Percentiles rank a stretch among this genome's conserved stretches.
phyloP scores from a whole-genome alignment of 2,113 vertebrate genomes.

The Otis tarda region DNA sequence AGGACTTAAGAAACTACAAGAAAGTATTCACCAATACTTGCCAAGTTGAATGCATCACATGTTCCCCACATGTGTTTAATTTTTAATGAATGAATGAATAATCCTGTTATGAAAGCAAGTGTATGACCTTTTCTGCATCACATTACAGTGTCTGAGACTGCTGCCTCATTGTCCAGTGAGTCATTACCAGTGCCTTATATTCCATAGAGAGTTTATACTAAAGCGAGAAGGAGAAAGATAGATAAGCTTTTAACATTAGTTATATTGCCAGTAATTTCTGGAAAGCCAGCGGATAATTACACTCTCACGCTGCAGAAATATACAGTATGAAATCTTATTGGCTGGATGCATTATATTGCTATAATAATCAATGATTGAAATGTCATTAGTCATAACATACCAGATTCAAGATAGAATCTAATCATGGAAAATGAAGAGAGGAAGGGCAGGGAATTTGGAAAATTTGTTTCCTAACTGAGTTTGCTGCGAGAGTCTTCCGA shows the following conservation, averaged over 20 bases:
- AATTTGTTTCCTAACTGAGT: not conserved
- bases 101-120: constrained; percentile 23
- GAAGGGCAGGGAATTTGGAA: not conserved
- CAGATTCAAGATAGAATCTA: not conserved
- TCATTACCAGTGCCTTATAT: not conserved
- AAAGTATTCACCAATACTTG: not conserved
- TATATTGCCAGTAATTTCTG: not conserved
- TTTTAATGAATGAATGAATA: constrained; percentile 69
- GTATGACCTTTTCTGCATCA: constrained; percentile 20
- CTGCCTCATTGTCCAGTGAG: constrained; percentile 15
- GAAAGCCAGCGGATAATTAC: constrained; percentile 29
- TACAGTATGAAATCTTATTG: not conserved
- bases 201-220: not conserved
- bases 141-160: not conserved
- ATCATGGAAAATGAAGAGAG: not conserved
- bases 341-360: not conserved
- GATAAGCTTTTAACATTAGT: not conserved
- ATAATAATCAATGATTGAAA: not conserved
- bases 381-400: not conserved
- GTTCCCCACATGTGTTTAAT: not conserved
- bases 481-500: not conserved
- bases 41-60: not conserved
- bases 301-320: not conserved
- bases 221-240: not conserved
- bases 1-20: not conserved